phyloP scores from a whole-genome alignment of 2,888 invertebrate species.

The Acanthoscelides obtectus region DNA sequence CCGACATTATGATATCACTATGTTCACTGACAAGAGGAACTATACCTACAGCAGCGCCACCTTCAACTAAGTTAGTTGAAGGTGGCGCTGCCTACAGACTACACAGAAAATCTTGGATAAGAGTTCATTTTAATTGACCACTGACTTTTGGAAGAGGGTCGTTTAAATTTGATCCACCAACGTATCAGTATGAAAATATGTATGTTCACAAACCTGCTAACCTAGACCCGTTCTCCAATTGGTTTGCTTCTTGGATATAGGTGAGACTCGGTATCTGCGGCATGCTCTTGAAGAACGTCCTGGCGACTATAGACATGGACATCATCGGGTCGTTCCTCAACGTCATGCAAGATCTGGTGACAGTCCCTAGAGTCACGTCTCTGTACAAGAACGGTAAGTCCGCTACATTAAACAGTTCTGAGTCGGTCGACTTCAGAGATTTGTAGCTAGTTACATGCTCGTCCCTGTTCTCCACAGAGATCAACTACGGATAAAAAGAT shows the following conservation, averaged over 20 bases:
- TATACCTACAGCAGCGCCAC: too few species aligned
- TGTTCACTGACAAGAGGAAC: too few species aligned
- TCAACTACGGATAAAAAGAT: too few species aligned
- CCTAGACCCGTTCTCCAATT: constrained; percentile 5
- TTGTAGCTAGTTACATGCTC: constrained; percentile 15
- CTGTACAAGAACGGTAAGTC: constrained; percentile 16
- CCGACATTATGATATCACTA: too few species aligned
- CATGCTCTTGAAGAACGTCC: constrained; percentile 23
- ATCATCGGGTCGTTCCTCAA: constrained; percentile 12
- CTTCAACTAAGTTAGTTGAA: too few species aligned
- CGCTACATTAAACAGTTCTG: constrained; percentile 23
- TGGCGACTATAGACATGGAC: constrained; percentile 13
- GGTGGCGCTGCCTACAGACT: too few species aligned
- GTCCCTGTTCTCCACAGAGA: constrained; percentile 22
- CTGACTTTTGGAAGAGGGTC: too few species aligned
- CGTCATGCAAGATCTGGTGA: constrained; percentile 16
- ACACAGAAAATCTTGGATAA: too few species aligned
- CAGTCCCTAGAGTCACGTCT: constrained; percentile 10
- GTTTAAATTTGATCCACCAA: too few species aligned
- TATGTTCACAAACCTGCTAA: neutral
- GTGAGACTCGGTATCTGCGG: constrained; percentile 26
- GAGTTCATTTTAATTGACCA: too few species aligned
- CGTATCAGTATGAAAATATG: too few species aligned
- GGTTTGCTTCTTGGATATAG: constrained; percentile 21
- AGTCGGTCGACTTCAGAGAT: constrained; percentile 24